Conservation (phyloP, 1,140 invertebrate genomes). For the Andrena cerasifolii region DNA sequence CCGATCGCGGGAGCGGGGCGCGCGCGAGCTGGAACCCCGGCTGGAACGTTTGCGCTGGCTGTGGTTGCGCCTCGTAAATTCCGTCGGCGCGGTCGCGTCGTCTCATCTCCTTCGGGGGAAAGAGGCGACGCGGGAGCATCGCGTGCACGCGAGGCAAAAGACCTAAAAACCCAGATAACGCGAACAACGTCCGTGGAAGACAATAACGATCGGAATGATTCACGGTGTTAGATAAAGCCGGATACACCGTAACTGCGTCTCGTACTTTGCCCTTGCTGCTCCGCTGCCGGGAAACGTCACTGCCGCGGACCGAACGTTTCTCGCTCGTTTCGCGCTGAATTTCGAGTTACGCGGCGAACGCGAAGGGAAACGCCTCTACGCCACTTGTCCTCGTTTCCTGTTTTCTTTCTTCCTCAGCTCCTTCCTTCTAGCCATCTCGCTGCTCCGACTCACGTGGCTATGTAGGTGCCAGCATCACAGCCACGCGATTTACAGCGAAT, state of each 20-base stretch:
- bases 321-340: not conserved
- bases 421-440: no score
- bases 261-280: conserved; percentile 75
- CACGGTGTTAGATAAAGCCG: conserved; percentile 75
- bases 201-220: conserved; percentile 77
- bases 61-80: not conserved
- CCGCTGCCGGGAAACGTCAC: conserved; percentile 27
- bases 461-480: no score
- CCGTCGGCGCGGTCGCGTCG: not conserved
- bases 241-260: conserved; percentile 78
- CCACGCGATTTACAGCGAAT: no score
- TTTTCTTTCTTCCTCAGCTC: no score
- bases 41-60: no score
- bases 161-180: conserved; percentile 67
- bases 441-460: no score
- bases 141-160: conserved; percentile 2
- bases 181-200: conserved; percentile 64
- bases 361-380: no score
- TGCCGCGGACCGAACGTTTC: conserved; percentile 28
- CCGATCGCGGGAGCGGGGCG: not conserved
- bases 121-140: not conserved
- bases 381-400: no score
- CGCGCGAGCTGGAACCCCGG: no score
- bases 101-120: not conserved
- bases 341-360: no score